Evolutionary conservation across 2,888 invertebrate species (phyloP), one percentile per base, ranked within the genome.

Genomic region (Drosophila affinis): DNA sequence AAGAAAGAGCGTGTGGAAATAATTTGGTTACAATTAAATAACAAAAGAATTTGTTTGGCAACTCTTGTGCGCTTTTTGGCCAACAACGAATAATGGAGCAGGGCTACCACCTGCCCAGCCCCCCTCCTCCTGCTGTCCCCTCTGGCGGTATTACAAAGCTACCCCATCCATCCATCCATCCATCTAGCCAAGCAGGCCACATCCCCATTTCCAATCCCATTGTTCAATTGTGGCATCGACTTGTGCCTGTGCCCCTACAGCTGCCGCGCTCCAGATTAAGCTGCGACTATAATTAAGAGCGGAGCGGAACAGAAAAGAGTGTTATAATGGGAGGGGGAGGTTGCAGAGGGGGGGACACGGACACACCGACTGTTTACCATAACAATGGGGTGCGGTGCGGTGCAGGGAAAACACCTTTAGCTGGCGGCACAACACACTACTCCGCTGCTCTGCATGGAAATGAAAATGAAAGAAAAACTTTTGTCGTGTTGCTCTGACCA

Each of bases 21-120:
- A 89, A 89, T 89, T 89, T 89, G 89, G 81, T 89, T 81, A 89
- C 89, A 89, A 89, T 89, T 81, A 81, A 88, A 77, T 76, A 86
- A 90, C 87, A 90, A 90, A 87, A 88, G 89, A 89, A 81, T 88
- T 87, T 90, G 89, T 90, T 90, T 90, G 90, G 87, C 90, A 85
- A 86, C 87, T 85, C 81, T 77, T 77, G 81, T 61, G 83, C 82
- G 81, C 89, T 74, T 86, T 80, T 87, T 83, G 85, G 83, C 88
- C 82, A 88, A 87, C 80, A 78, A 69, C 57, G 51, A 46, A 46
- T 39, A 72, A 56, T 68, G 71, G 60, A 59, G 67, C 71, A 68
- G 29, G 58, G 57, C 67, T 45, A 59, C 52, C 55, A 68, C 56
- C 67, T 68, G 62, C 44, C 56, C 21, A 3, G 3, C 68, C 54